phyloP scores from a whole-genome alignment of 2,797 vertebrate species.

The Rhinoraja longicauda region DNA sequence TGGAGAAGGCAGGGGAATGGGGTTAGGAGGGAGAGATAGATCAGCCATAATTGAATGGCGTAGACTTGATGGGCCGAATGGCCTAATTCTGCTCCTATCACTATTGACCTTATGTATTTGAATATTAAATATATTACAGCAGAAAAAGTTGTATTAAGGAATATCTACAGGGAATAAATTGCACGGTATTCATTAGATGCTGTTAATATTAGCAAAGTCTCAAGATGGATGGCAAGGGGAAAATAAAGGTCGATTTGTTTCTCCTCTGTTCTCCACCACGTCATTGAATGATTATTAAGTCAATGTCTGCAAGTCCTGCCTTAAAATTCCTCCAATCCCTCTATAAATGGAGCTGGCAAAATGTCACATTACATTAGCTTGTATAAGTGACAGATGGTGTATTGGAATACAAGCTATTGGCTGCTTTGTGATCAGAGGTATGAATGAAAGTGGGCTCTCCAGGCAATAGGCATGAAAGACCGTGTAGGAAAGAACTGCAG shows the following conservation, averaged over 20 bases:
- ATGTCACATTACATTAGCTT: neutral
- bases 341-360: neutral
- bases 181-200: neutral
- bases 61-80: too few relatives aligned
- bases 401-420: neutral
- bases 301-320: too few relatives aligned
- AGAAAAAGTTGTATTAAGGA: neutral
- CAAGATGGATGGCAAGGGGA: neutral
- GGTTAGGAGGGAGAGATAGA: too few relatives aligned
- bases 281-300: neutral
- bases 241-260: neutral
- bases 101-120: neutral
- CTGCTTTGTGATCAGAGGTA: neutral
- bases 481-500: too few relatives aligned
- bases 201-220: neutral
- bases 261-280: neutral
- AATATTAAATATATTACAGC: neutral
- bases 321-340: neutral
- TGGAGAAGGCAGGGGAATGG: too few relatives aligned
- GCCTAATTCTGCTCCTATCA: too few relatives aligned
- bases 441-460: neutral
- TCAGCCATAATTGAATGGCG: too few relatives aligned
- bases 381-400: neutral
- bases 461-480: neutral
- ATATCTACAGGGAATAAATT: neutral